phyloP scores from a whole-genome alignment of 2,113 vertebrate genomes.

The Mesitornis unicolor region DNA sequence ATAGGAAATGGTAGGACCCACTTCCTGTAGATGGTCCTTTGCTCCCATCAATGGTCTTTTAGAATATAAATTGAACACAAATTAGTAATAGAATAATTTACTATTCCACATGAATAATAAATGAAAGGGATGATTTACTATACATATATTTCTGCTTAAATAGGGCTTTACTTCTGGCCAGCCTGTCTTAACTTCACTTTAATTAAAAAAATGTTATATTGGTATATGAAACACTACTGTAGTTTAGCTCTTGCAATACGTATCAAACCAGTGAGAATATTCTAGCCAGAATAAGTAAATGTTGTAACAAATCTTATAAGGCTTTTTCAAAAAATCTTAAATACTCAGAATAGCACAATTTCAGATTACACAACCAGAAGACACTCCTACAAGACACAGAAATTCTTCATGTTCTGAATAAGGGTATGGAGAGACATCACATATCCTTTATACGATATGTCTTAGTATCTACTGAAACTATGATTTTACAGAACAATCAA shows the following conservation, averaged over 20 bases:
- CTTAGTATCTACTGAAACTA: not conserved
- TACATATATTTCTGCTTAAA: conserved; percentile 25
- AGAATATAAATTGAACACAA: conserved; percentile 45
- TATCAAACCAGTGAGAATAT: not conserved
- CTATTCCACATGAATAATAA: conserved; percentile 47
- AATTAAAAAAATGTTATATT: conserved; percentile 33
- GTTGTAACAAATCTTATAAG: not conserved
- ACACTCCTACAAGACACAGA: not conserved
- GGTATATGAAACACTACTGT: not conserved
- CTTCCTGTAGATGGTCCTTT: conserved; percentile 30
- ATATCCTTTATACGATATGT: not conserved
- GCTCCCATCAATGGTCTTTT: not conserved
- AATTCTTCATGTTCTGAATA: not conserved
- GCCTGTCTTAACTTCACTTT: not conserved
- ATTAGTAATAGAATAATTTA: conserved; percentile 54
- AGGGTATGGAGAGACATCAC: not conserved
- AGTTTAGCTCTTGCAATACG: not conserved
- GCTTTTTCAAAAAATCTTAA: not conserved
- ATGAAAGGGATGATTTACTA: conserved; percentile 35
- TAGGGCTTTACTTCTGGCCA: not conserved
- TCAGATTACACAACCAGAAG: not conserved
- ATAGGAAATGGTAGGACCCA: conserved; percentile 6
- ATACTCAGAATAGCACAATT: not conserved
- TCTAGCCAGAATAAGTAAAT: not conserved
- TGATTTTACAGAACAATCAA: not conserved